These are phyloP conservation scores for Stenodema calcarata DNA, from an alignment of 2,888 invertebrate species.

Conservation along the genomic window DNA sequence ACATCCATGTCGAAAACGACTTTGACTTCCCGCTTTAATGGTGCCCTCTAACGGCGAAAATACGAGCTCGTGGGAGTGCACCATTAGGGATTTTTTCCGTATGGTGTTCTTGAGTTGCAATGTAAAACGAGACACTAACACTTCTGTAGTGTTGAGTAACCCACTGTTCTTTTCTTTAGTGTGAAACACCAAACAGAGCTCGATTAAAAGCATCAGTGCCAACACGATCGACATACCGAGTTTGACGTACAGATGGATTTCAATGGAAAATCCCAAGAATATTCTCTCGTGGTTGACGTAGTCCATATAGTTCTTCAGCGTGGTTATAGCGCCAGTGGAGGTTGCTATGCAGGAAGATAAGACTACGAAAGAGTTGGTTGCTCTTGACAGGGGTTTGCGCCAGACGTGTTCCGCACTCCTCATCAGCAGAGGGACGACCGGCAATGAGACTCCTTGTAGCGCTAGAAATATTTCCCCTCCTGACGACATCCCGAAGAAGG, in stretches of 20 bases:
- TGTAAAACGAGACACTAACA: background rate
- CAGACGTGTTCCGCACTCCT: background rate
- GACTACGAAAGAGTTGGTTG: background rate
- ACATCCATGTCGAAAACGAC: no score
- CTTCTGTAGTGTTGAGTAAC: background rate
- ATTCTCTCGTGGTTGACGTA: background rate
- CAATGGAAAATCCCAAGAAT: background rate
- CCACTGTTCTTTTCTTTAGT: background rate
- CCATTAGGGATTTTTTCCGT: no score
- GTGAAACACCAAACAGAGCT: background rate
- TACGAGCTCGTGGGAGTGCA: no score
- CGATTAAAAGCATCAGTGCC: background rate
- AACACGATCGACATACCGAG: background rate
- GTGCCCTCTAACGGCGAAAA: no score
- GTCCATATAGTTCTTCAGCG: background rate
- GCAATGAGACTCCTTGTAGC: background rate
- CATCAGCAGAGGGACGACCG: background rate
- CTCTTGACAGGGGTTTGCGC: background rate
- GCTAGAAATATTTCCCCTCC: background rate
- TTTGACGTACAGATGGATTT: background rate
- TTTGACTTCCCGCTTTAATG: no score
- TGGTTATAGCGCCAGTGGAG: background rate
- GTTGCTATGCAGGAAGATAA: background rate
- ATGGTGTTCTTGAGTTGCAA: background rate
- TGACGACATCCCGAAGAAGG: background rate